Evolutionary conservation across 2,888 invertebrate genomes (phyloP), one percentile per base, ranked within the genome.

Genomic region (Leptogaster cylindrica): DNA sequence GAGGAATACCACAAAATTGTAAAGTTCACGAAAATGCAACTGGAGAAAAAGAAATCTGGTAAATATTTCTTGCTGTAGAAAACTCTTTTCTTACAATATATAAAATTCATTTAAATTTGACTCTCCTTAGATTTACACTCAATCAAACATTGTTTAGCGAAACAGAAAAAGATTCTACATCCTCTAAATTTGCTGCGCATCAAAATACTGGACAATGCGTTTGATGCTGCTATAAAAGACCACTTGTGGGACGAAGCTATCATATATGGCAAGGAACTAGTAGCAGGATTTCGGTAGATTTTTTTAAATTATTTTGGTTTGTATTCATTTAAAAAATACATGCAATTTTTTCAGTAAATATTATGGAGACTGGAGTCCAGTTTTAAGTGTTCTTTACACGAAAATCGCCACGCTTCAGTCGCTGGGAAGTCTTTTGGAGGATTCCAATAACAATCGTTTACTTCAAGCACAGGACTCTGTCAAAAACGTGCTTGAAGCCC

Each of bases 321-420:
- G n/a, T n/a, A n/a, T n/a, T n/a, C n/a, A n/a, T n/a, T n/a, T n/a
- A n/a, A n/a, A n/a, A n/a, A n/a, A n/a, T n/a, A n/a, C n/a, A n/a
- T n/a, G n/a, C n/a, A n/a, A n/a, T n/a, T n/a, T n/a, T n/a, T n/a
- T 39, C 81, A 92, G 91, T 75, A 86, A 87, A 76, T 93, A 92
- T 77, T 90, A 91, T 73, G 90, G 91, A 6, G 83, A 86, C 12
- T 81, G 83, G 73, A 91, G 93, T 80, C 93, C 94, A 0, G 77
- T 91, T 61, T 82, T 90, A 1, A 95, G 93, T 0, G 79, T 93
- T 65, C 83, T 92, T 18, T 86, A 91, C 75, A 82, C 93, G 75
- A 92, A 92, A 77, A 83, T 91, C 70, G 93, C 90, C 2, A 95
- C 94, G 82, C 86, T 95, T 65, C 83, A 89, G 68, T 79, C 90